Conservation (phyloP, 2,797 vertebrate species). For the Sebastes vulpes region DNA sequence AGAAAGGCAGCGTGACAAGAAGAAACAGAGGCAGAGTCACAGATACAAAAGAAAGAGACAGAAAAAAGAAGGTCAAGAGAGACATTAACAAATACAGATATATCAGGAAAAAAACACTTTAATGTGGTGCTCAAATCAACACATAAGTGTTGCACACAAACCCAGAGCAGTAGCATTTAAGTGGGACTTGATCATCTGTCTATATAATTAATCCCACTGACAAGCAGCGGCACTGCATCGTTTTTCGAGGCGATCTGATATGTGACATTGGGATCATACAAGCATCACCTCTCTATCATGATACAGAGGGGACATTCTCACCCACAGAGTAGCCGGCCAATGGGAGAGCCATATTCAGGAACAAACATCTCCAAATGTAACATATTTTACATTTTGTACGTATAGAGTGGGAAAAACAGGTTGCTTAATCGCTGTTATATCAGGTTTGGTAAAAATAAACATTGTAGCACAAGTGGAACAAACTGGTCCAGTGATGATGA, state of each 20-base stretch:
- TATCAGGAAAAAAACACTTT: neutral
- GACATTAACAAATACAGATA: neutral
- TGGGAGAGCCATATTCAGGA: neutral
- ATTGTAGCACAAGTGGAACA: constrained; percentile 29
- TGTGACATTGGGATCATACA: constrained; percentile 49
- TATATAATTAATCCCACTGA: constrained; percentile 49
- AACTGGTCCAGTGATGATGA: constrained; percentile 36
- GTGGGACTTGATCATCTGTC: constrained; percentile 56
- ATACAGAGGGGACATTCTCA: constrained; percentile 12
- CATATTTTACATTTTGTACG: neutral
- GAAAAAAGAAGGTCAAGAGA: neutral
- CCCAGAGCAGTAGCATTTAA: constrained; percentile 42
- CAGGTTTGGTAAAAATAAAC: constrained; percentile 53
- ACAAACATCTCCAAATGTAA: constrained; percentile 17
- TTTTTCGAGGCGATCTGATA: constrained; percentile 53
- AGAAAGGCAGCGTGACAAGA: neutral
- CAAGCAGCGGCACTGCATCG: constrained; percentile 18
- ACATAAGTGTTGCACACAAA: constrained; percentile 39
- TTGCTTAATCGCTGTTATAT: constrained; percentile 17
- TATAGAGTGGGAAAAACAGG: constrained; percentile 8
- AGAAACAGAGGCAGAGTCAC: neutral
- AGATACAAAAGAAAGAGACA: neutral
- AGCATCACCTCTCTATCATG: constrained; percentile 40
- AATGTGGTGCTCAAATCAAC: constrained; percentile 13
- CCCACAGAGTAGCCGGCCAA: neutral